phyloP scores from a whole-genome alignment of 2,797 vertebrate genomes.

The Sphenopsis melanotis region DNA sequence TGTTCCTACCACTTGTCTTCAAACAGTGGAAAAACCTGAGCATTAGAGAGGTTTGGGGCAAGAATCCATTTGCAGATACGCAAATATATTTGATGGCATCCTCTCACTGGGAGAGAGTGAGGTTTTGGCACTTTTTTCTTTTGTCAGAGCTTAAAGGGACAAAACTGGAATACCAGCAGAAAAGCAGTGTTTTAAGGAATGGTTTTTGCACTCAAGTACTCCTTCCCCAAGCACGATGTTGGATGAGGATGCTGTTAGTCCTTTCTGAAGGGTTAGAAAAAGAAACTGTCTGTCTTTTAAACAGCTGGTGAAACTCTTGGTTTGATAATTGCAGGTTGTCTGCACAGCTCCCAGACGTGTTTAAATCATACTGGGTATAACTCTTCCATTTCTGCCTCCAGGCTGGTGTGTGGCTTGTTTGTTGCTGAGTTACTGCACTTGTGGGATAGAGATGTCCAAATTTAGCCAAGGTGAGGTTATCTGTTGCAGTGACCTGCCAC shows the following conservation, averaged over 20 bases:
- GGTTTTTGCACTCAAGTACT: not conserved
- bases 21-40: not conserved
- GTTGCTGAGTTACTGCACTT: not conserved
- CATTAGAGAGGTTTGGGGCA: not conserved
- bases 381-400: not conserved
- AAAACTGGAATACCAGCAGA: not conserved
- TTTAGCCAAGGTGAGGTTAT: slow-evolving; percentile 5
- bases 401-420: not conserved
- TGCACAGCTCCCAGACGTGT: not conserved
- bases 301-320: rapidly evolving
- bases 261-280: not conserved
- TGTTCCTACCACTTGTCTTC: not conserved
- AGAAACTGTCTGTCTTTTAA: not conserved
- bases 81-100: not conserved
- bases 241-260: not conserved
- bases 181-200: not conserved
- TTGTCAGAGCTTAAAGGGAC: not conserved
- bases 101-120: not conserved
- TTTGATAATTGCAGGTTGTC: not conserved
- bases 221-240: rapidly evolving
- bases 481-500: not conserved
- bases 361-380: not conserved
- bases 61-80: not conserved
- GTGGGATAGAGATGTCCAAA: not conserved
- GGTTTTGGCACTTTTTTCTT: not conserved